Conservation (phyloP, 2,797 vertebrate genomes). For the Tokudaia tokunoshimensis region DNA sequence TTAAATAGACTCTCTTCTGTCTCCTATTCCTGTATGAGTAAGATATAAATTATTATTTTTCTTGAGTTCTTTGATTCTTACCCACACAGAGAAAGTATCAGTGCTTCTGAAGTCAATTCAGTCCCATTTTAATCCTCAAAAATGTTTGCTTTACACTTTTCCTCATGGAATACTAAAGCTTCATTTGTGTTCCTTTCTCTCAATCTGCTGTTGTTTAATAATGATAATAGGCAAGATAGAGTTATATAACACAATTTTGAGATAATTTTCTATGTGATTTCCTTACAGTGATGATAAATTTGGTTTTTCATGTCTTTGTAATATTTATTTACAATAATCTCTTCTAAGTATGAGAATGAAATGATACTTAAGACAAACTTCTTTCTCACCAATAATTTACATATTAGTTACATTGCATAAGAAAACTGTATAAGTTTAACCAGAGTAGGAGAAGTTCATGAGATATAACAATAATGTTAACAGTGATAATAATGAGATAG, state of each 20-base stretch:
- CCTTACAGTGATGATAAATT: not conserved
- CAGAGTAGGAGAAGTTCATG: not conserved
- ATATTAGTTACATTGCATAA: not conserved
- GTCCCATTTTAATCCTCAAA: not conserved
- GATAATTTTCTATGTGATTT: not conserved
- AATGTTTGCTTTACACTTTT: not conserved
- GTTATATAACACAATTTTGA: not conserved
- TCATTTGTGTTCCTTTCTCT: not conserved
- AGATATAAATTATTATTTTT: not conserved
- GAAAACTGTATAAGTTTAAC: not conserved
- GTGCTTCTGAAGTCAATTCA: not conserved
- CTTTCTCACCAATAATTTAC: not conserved
- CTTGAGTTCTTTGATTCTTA: not conserved
- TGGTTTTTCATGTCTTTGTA: not conserved
- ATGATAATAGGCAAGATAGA: not conserved
- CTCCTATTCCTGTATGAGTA: not conserved
- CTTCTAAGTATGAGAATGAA: not conserved
- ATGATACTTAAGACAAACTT: not conserved
- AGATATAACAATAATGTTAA: not conserved
- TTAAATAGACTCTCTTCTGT: not conserved
- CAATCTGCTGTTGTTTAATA: not conserved
- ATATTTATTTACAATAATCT: not conserved
- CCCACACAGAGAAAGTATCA: no score
- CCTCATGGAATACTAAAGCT: not conserved
- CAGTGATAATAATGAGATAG: not conserved